Evolutionary conservation across 2,113 vertebrate genomes (phyloP), one percentile per base, ranked within the genome.

Genomic region (Symphodus melops): DNA sequence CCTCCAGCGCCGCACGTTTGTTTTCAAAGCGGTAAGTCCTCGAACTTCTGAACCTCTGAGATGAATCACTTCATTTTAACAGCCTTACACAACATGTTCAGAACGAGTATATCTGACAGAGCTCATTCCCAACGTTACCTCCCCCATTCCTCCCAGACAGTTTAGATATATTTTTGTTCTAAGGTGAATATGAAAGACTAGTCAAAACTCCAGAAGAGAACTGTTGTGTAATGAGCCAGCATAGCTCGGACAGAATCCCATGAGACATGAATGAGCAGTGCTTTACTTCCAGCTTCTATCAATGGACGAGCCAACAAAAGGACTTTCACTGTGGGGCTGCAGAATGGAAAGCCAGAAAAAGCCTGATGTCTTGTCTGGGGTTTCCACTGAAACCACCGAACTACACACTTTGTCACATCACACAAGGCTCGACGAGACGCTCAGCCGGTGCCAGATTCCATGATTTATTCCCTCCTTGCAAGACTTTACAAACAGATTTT

Each of bases 381-480:
- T 52, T 91, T 83, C 5, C 3, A 60, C 68, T 74, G n/a, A 86
- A 68, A 63, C 52, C 16, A 87, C 71, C 48, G 17, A 85, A 80
- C 77, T 73, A 79, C 87, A 81, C 73, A 86, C 83, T 69, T 81
- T 77, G 81, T 83, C 69, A 72, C 79, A 87, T 87, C 81, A 82
- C 72, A 81, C 61, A 83, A 76, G 58, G 46, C 83, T 82, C 75
- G 64, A 33, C 61, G 51, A 17, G 23, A 62, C 36, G 36, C 77
- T 77, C 72, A 42, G 67, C 19, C 46, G 5, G 57, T 73, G 75
- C 85, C 78, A 81, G 61, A 85, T 78, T 79, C 82, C 72, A 77
- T 78, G 73, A 83, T 86, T 81, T 77, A 72, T 85, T 81, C 54
- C 60, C 59, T 80, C 72, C 53, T 51, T 69, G 72, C 76, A 23